Percentiles rank a stretch among this genome's conserved stretches.
phyloP scores from a whole-genome alignment of 1,140 invertebrate species.

The Drosophila melanogaster region DNA sequence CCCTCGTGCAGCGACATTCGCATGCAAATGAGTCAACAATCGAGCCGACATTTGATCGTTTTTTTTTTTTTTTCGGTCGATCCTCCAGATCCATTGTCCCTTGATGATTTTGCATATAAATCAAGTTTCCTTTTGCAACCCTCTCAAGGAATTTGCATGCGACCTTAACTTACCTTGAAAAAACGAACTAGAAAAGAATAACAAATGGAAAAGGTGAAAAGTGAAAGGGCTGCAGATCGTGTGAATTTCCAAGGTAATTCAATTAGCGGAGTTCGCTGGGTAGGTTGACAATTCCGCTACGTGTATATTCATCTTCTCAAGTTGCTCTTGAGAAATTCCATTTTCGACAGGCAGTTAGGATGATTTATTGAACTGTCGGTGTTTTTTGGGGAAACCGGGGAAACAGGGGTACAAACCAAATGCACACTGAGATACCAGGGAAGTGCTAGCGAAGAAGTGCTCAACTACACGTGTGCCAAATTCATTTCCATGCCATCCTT shows the following conservation, averaged over 20 bases:
- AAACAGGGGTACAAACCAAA: slow-evolving; percentile 23
- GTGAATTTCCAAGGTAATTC: slow-evolving; percentile 64
- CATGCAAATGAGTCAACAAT: slow-evolving; percentile 79
- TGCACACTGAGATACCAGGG: slow-evolving; percentile 16
- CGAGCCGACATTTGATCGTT: slow-evolving; percentile 77
- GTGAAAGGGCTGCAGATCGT: slow-evolving; percentile 60
- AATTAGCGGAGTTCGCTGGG: slow-evolving; percentile 46
- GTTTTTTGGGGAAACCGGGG: not conserved
- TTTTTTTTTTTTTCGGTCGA: slow-evolving; percentile 55
- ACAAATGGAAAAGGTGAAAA: slow-evolving; percentile 32
- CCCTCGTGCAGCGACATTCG: slow-evolving; percentile 49
- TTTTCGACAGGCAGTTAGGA: slow-evolving; percentile 75
- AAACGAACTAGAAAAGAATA: not conserved
- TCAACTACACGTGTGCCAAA: slow-evolving; percentile 81
- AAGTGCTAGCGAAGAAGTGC: slow-evolving; percentile 56
- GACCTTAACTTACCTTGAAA: slow-evolving; percentile 1
- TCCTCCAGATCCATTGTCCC: slow-evolving; percentile 41
- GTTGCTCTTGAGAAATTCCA: slow-evolving; percentile 62
- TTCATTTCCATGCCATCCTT: slow-evolving; percentile 74
- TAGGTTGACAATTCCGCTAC: slow-evolving; percentile 7
- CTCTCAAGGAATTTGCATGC: slow-evolving; percentile 76
- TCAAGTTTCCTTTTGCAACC: slow-evolving; percentile 71
- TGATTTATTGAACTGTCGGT: slow-evolving; percentile 77
- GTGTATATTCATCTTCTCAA: slow-evolving; percentile 23
- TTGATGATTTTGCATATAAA: slow-evolving; percentile 73